Conservation (phyloP, 2,797 vertebrate species). For the Steatocranus sp. region DNA sequence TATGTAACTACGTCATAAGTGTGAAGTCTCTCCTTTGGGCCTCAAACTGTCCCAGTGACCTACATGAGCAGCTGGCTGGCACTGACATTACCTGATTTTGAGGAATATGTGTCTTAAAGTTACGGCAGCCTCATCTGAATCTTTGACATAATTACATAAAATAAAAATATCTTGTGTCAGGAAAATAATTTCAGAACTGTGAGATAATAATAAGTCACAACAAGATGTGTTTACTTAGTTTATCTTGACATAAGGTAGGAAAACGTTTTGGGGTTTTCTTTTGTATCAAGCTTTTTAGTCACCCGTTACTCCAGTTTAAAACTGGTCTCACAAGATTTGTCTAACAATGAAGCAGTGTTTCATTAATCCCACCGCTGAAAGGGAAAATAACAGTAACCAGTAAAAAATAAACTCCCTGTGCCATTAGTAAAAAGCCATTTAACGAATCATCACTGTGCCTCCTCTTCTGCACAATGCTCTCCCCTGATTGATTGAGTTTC, state of each 20-base stretch:
- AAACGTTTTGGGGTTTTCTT: background rate
- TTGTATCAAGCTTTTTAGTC: background rate
- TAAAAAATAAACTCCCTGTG: background rate
- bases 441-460: background rate
- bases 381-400: background rate
- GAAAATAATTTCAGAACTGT: background rate
- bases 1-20: background rate
- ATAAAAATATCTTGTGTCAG: background rate
- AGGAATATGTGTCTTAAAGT: background rate
- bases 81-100: background rate
- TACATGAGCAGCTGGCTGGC: background rate
- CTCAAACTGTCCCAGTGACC: background rate
- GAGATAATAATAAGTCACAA: background rate
- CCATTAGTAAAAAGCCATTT: background rate
- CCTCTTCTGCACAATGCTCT: background rate
- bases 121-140: background rate
- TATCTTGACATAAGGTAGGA: background rate
- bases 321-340: background rate
- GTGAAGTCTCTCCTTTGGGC: background rate
- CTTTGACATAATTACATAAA: background rate
- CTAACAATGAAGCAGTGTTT: background rate
- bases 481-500: background rate
- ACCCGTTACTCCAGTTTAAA: background rate
- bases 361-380: background rate
- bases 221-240: background rate